These are phyloP conservation scores for Gadopsis marmoratus DNA, from an alignment of 2,797 vertebrate genomes.

Conservation along the genomic window DNA sequence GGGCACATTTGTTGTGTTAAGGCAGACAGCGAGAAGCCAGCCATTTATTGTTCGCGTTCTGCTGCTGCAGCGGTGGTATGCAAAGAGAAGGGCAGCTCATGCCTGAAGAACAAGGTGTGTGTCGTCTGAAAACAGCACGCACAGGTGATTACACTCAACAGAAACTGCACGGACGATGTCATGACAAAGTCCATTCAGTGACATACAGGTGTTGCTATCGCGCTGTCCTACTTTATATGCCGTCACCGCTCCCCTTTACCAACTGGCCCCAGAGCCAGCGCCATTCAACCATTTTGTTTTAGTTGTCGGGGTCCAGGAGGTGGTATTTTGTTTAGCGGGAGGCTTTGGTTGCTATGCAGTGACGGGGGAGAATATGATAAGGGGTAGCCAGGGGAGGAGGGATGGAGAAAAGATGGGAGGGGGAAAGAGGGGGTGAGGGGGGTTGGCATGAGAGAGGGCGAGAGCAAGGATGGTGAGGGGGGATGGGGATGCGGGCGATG, in stretches of 20 bases:
- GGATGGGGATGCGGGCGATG: conserved; percentile 70
- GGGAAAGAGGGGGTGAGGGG: conserved; percentile 45
- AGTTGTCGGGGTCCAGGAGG: conserved; percentile 49
- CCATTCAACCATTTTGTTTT: conserved; percentile 68
- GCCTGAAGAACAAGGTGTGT: conserved; percentile 58
- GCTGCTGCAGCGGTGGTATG: conserved; percentile 53
- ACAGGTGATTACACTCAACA: conserved; percentile 15
- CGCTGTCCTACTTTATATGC: conserved; percentile 23
- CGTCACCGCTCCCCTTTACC: conserved; percentile 30
- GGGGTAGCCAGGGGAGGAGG: conserved; percentile 67
- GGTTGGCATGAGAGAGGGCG: conserved; percentile 63
- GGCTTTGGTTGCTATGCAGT: conserved; percentile 78
- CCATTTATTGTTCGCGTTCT: conserved; percentile 61
- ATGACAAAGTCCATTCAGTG: conserved; percentile 12
- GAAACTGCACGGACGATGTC: conserved; percentile 4
- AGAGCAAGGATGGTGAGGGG: conserved; percentile 64
- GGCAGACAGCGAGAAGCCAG: conserved; percentile 46
- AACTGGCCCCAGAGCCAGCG: conserved; percentile 37
- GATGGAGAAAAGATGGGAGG: conserved; percentile 51
- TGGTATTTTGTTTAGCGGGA: conserved; percentile 73
- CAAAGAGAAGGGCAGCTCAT: conserved; percentile 46
- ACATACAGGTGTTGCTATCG: conserved; percentile 26
- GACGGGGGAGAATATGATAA: conserved; percentile 78
- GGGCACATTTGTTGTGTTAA: conserved; percentile 66
- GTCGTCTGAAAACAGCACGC: conserved; percentile 31